These are phyloP conservation scores for Rosalia funebris DNA, from an alignment of 2,888 invertebrate species.

Conservation along the genomic window DNA sequence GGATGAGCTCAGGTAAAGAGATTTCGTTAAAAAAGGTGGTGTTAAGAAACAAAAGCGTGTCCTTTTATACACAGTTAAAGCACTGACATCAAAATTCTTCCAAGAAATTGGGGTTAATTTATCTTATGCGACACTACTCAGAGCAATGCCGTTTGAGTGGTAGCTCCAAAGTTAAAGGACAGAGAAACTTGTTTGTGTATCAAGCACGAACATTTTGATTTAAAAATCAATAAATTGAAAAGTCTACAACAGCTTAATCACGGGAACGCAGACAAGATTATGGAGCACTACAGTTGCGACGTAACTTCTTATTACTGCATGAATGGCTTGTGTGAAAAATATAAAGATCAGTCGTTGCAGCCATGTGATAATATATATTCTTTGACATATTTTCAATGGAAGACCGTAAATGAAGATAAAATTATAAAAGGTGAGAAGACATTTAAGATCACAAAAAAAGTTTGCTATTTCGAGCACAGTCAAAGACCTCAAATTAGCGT, in stretches of 20 bases:
- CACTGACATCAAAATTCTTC: constrained; percentile 3
- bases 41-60: constrained; percentile 42
- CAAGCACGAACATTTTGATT: constrained; percentile 28
- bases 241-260: background rate
- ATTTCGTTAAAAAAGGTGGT: constrained; percentile 38
- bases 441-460: constrained; percentile 13
- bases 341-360: background rate
- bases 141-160: constrained; percentile 45
- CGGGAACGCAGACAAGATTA: background rate
- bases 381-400: constrained; percentile 12
- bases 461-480: constrained; percentile 7
- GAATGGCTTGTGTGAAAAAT: constrained; percentile 14
- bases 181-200: constrained; percentile 44
- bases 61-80: constrained; percentile 13
- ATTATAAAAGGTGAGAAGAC: constrained; percentile 7
- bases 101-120: constrained; percentile 40
- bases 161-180: constrained; percentile 39
- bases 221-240: constrained; percentile 10
- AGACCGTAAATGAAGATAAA: background rate
- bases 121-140: constrained; percentile 39
- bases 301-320: constrained; percentile 16
- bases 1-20: constrained; percentile 45
- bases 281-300: constrained; percentile 6
- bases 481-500: constrained; percentile 2
- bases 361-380: constrained; percentile 1